Base-by-base conservation (phyloP, 2,888 invertebrate species). In the Drosophila anomelani region DNA sequence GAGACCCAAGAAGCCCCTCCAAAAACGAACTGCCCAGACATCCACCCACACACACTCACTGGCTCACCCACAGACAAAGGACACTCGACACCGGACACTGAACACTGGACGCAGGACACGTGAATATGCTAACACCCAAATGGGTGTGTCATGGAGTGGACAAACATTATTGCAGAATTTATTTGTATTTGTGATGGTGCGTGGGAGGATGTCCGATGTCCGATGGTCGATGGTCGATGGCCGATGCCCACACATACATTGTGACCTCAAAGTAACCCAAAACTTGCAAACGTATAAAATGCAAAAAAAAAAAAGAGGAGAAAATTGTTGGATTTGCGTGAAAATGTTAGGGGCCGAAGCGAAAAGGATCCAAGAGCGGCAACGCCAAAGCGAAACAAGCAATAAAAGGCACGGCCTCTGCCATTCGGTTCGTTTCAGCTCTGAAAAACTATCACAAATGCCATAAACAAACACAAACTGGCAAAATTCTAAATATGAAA, bases 241-340 rank as follows among this genome's bases (percentile, higher is more conserved):
- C 43, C 51, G 36, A 47, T 26, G 38, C 55, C 15, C 49, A 43
- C 49, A 23, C 74, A 58, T 23, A 74, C 63, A 74, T 73, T 75
- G 68, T 77, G 80, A 85, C 87, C 85, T 79, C 77, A 84, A 84
- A 81, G 79, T 81, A 87, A 81, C 81, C 85, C 61, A 76, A 84
- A 89, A 77, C 78, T 68, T 29, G 55, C 55, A 75, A 67, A 75
- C 59, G 58, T 43, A 67, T 61, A 72, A 61, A 72, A 49, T 41
- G 47, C 44, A 58, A 20, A 32, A 59, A 47, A 43, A 38, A 43
- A 46, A 46, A 34, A 17, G 17, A 2, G 15, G 5, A 17, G 9
- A 26, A 51, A 64, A 63, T 56, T 46, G 63, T 34, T 64, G 39
- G 54, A 58, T 68, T 75, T 68, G 44, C 38, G 55, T 55, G 55